These are phyloP conservation scores for Stenodera caucasica DNA, from an alignment of 2,888 invertebrate genomes.

Conservation along the genomic window DNA sequence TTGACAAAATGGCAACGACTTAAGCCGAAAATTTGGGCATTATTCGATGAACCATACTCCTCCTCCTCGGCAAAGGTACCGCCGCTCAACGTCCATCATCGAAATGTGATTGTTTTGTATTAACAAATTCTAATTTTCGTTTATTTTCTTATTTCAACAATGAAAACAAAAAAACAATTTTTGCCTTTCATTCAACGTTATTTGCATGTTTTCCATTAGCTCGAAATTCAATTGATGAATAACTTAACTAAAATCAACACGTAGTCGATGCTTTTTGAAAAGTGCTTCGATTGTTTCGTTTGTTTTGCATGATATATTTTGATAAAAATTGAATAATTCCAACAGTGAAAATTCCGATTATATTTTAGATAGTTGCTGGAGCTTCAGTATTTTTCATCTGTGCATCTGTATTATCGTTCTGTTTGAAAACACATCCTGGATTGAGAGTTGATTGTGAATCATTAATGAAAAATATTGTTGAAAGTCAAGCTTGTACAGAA, in stretches of 20 bases:
- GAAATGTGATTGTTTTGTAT: constrained; percentile 48
- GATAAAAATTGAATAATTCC: not conserved
- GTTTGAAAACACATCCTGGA: constrained; percentile 93
- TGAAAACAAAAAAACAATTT: too few relatives aligned
- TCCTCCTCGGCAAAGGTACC: constrained; percentile 87
- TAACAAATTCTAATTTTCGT: too few relatives aligned
- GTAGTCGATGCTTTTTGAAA: too few relatives aligned
- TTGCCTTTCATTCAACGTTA: too few relatives aligned
- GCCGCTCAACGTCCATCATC: constrained; percentile 75
- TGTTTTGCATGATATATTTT: not conserved
- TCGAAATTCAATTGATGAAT: too few relatives aligned
- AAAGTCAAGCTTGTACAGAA: constrained; percentile 48
- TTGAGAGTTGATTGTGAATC: constrained; percentile 62
- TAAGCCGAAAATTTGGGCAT: constrained; percentile 91
- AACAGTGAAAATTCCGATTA: too few relatives aligned
- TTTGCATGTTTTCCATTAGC: constrained; percentile 2
- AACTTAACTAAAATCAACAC: too few relatives aligned
- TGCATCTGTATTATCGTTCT: constrained; percentile 93
- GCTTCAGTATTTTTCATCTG: constrained; percentile 96
- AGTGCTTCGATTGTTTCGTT: too few relatives aligned
- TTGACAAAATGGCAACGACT: constrained; percentile 86
- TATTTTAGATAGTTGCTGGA: constrained; percentile 80
- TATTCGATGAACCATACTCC: constrained; percentile 96
- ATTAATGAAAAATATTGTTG: constrained; percentile 31
- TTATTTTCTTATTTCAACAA: too few relatives aligned